phyloP scores from a whole-genome alignment of 2,888 invertebrate genomes.

The Colletes collaris region DNA sequence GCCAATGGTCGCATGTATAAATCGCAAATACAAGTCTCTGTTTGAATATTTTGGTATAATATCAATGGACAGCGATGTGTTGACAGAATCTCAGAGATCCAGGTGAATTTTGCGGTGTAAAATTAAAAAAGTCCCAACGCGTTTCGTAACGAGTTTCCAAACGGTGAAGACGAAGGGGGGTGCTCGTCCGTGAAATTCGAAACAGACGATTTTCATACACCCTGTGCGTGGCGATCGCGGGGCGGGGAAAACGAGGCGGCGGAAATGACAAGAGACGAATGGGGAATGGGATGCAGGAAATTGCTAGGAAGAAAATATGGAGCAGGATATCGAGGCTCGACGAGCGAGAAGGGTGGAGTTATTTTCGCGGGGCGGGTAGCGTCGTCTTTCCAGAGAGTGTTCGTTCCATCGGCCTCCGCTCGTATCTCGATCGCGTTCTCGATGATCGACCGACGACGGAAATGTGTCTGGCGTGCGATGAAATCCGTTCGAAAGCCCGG shows the following conservation, averaged over 20 bases:
- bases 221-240: constrained; percentile 16
- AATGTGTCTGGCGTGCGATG: constrained; percentile 9
- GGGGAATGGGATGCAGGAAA: constrained; percentile 4
- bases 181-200: background rate
- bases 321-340: constrained; percentile 28
- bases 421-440: constrained; percentile 34
- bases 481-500: constrained; percentile 42
- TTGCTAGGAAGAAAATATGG: constrained; percentile 5
- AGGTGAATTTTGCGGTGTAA: no score
- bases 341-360: background rate
- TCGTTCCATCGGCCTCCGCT: constrained; percentile 65
- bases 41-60: no score
- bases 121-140: no score
- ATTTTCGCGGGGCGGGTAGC: background rate
- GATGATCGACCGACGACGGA: constrained; percentile 29
- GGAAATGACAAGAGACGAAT: background rate
- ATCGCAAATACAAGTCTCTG: no score
- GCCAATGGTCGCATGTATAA: no score
- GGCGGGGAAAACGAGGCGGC: constrained; percentile 6
- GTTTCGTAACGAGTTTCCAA: no score
- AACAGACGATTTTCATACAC: background rate
- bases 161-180: background rate
- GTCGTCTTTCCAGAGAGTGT: constrained; percentile 39
- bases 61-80: no score
- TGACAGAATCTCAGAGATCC: no score